Conservation (phyloP, 2,797 vertebrate species). For the Pseudotriccus pelzelni region DNA sequence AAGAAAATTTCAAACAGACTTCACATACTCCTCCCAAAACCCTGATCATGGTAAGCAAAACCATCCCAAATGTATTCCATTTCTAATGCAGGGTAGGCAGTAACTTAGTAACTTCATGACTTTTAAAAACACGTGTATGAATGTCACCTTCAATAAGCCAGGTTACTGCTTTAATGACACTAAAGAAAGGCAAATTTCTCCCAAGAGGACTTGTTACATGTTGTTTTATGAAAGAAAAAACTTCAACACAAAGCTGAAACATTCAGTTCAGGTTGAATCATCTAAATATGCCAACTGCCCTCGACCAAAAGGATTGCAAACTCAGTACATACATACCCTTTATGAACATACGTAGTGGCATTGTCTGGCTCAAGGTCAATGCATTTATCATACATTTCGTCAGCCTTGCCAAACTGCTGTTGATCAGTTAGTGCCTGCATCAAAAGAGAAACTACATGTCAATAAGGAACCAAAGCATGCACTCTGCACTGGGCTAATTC, state of each 20-base stretch:
- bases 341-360: slow-evolving; percentile 98
- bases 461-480: not conserved
- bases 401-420: slow-evolving; percentile 97
- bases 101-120: not conserved
- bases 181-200: not conserved
- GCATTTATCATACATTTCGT: slow-evolving; percentile 99
- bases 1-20: not conserved
- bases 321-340: slow-evolving; percentile 89
- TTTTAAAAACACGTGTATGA: not conserved
- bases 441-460: slow-evolving; percentile 27
- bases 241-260: not conserved
- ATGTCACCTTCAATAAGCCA: not conserved
- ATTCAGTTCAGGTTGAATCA: not conserved
- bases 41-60: not conserved
- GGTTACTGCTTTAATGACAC: not conserved
- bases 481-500: not conserved
- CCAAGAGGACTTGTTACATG: not conserved
- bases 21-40: not conserved
- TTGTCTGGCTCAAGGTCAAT: slow-evolving; percentile 98
- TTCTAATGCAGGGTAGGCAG: not conserved
- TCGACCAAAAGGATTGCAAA: not conserved
- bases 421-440: slow-evolving; percentile 95
- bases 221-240: not conserved
- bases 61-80: not conserved
- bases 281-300: not conserved